phyloP scores from a whole-genome alignment of 2,113 vertebrate genomes.

The Saimiri boliviensis region DNA sequence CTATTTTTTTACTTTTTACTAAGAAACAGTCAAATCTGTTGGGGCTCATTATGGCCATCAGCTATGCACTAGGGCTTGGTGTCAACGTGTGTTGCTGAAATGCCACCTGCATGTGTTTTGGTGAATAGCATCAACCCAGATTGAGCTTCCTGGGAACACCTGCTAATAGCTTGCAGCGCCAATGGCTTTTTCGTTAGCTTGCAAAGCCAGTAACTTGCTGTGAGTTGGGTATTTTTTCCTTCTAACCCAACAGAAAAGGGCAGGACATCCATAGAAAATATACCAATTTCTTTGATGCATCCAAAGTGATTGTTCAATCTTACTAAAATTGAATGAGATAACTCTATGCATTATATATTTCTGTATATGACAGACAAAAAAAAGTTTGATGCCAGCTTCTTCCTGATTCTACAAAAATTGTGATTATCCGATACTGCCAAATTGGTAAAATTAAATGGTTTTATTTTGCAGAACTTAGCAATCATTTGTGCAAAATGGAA shows the following conservation, averaged over 20 bases:
- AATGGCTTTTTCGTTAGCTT: neutral
- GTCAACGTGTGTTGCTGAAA: slow-evolving; percentile 1
- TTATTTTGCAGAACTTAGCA: neutral
- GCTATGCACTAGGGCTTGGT: neutral
- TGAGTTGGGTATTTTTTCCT: slow-evolving; percentile 54
- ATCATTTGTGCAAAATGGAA: neutral
- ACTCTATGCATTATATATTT: neutral
- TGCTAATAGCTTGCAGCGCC: neutral
- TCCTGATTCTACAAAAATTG: neutral
- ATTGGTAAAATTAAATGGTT: neutral
- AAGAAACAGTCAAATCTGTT: neutral
- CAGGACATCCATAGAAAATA: slow-evolving; percentile 52
- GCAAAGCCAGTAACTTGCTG: slow-evolving; percentile 18
- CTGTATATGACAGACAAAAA: neutral
- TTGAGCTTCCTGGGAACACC: neutral
- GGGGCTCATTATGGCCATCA: neutral
- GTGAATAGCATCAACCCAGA: neutral
- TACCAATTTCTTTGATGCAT: neutral
- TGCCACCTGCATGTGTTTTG: neutral
- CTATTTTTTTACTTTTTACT: neutral
- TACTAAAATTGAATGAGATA: neutral
- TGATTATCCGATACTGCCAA: neutral
- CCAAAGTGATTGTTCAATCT: slow-evolving; percentile 6
- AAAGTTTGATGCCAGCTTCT: neutral
- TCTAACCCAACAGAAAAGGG: slow-evolving; percentile 51